Percentiles rank a stretch among this genome's conserved stretches.
These are phyloP conservation scores for Nycteola revayana DNA, from an alignment of 2,888 invertebrate genomes.

Conservation along the genomic window DNA sequence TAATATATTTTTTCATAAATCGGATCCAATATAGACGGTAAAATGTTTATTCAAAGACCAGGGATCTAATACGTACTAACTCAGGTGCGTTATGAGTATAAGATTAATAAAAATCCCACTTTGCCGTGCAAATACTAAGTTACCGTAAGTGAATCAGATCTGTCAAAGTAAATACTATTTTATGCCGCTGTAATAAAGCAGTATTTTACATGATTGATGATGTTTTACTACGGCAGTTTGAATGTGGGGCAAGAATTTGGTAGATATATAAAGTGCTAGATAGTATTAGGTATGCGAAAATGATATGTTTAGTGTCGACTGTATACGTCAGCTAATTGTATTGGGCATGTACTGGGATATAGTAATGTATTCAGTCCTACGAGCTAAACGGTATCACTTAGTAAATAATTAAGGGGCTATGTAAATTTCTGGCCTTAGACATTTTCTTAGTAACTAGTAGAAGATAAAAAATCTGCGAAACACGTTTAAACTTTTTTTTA, in stretches of 20 bases:
- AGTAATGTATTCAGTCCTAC: background rate
- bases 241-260: too few species aligned
- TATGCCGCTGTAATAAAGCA: too few species aligned
- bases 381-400: constrained; percentile 4
- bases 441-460: too few species aligned
- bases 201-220: too few species aligned
- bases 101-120: constrained; percentile 5
- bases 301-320: constrained; percentile 17
- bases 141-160: too few species aligned
- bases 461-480: too few species aligned
- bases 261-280: constrained; percentile 17
- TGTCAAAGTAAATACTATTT: too few species aligned
- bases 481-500: too few species aligned
- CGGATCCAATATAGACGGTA: constrained; percentile 11
- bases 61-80: constrained; percentile 15
- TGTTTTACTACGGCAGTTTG: too few species aligned
- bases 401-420: too few species aligned
- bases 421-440: too few species aligned
- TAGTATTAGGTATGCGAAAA: constrained; percentile 17
- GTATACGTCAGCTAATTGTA: constrained; percentile 17
- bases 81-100: constrained; percentile 12
- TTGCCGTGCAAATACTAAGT: constrained; percentile 25
- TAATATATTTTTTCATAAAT: constrained; percentile 20
- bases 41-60: constrained; percentile 11
- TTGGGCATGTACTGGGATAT: constrained; percentile 16